Base-by-base conservation (phyloP, 2,113 vertebrate species). In the Phrynocephalus versicolor region DNA sequence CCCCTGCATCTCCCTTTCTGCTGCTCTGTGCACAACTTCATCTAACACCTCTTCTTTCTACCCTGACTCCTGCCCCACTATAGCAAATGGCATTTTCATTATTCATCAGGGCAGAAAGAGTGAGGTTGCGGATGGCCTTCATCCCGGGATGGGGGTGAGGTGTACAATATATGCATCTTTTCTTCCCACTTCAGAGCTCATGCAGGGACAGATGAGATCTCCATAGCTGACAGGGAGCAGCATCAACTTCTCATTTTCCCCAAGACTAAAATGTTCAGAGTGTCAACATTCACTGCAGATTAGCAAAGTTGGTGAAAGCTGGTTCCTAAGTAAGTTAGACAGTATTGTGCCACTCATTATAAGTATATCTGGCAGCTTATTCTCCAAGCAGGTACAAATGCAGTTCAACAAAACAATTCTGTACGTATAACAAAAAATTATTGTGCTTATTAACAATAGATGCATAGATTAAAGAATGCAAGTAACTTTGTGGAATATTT, bases 341-440 rank as follows among this genome's bases (percentile, higher is more conserved):
- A 79, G 35, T 67, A 76, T 55, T 79, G 67, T 85, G 51, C 67
- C 76, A 79, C 1, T 79, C 65, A 85, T 71, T 75, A 45, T 83
- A 75, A 75, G 30, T 71, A 78, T 18, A 71, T 12, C 10, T 79
- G 67, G 69, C 84, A 85, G 84, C 37, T 62, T 79, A 79, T 85
- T 72, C 6, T 79, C 55, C 71, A 62, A 70, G 37, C 60, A 79
- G 55, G 13, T 45, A 62, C 65, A 79, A 78, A 71, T 39, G 33
- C n/a, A 79, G 25, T 78, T 70, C 35, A 58, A 27, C 33, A 14
- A 30, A 35, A 57, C 35, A 7, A 71, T 41, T 41, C 8, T 78
- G 18, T 70, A 45, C 23, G n/a, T 6, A 69, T 85, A 35, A 19
- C 23, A 2, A 64, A 84, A 57, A 84, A 57, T 13, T 33, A n/a